A percentile compares a stretch with the other conserved stretches of the same genome.
phyloP scores from a whole-genome alignment of 1,140 invertebrate genomes.

The Trichoplusia ni region DNA sequence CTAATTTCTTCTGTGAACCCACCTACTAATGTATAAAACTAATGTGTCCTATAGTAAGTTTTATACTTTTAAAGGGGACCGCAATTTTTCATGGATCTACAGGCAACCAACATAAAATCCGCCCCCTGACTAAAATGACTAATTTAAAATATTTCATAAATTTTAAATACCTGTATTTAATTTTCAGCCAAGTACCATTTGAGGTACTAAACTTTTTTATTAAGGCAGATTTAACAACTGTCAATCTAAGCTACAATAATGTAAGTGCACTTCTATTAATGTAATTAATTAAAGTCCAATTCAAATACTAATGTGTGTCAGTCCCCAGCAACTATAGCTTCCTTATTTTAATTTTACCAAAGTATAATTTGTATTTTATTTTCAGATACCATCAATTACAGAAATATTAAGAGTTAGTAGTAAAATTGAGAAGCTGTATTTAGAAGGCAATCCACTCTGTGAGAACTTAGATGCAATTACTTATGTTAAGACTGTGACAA shows the following conservation, averaged over 20 bases:
- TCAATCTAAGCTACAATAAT: constrained; percentile 69
- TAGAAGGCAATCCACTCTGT: constrained; percentile 71
- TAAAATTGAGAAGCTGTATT: constrained; percentile 68
- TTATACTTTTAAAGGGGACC: too few species aligned
- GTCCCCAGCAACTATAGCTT: too few species aligned
- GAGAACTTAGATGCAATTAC: constrained; percentile 48
- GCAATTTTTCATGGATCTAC: too few species aligned
- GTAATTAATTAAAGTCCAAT: not conserved
- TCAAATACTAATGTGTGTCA: not conserved
- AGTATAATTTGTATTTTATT: constrained; percentile 17
- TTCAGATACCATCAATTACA: constrained; percentile 60
- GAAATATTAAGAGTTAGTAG: constrained; percentile 64
- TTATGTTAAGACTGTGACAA: constrained; percentile 60
- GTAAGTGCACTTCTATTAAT: constrained; percentile 48
- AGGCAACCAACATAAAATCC: too few species aligned
- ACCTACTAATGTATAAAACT: too few species aligned
- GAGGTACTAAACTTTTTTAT: constrained; percentile 73
- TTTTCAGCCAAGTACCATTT: constrained; percentile 62
- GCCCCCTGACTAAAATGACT: too few species aligned
- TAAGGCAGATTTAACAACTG: constrained; percentile 62
- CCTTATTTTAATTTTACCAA: too few species aligned
- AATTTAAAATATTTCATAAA: not conserved
- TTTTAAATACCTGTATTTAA: not conserved
- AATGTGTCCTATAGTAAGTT: not conserved
- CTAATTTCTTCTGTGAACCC: too few species aligned